Conservation (phyloP, 2,888 invertebrate species). For the Pollenia amentaria region DNA sequence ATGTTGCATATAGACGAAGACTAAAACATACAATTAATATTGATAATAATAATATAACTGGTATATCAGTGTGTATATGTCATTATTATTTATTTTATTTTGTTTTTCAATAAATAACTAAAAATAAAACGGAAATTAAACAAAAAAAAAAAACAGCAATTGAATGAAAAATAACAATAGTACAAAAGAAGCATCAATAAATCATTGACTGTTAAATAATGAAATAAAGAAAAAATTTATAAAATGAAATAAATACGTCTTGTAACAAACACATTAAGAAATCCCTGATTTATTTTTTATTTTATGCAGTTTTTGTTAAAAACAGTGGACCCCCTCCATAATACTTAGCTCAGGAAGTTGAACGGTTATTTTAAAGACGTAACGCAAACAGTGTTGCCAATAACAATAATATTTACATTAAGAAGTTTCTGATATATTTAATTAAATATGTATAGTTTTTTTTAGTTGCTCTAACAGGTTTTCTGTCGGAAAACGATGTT, state of each 20-base stretch:
- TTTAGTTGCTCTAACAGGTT: no score
- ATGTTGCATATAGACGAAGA: neutral
- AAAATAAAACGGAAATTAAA: constrained; percentile 48
- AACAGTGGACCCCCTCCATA: no score
- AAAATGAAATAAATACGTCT: neutral
- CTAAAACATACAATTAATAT: constrained; percentile 6
- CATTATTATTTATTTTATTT: neutral
- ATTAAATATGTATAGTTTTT: no score
- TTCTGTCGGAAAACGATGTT: no score
- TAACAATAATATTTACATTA: no score
- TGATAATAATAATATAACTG: neutral
- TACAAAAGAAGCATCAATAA: constrained; percentile 7
- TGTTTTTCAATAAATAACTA: constrained; percentile 22
- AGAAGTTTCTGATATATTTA: no score
- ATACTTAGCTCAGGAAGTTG: no score
- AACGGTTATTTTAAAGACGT: no score
- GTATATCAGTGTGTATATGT: neutral
- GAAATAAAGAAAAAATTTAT: neutral
- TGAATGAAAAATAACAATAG: constrained; percentile 5
- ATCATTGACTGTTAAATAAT: neutral
- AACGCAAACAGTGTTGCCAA: no score
- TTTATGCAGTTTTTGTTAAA: no score
- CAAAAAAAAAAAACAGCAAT: constrained; percentile 8
- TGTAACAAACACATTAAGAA: neutral
- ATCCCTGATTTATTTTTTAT: neutral